Base-by-base conservation (phyloP, 2,797 vertebrate species). In the Xenops minutus region DNA sequence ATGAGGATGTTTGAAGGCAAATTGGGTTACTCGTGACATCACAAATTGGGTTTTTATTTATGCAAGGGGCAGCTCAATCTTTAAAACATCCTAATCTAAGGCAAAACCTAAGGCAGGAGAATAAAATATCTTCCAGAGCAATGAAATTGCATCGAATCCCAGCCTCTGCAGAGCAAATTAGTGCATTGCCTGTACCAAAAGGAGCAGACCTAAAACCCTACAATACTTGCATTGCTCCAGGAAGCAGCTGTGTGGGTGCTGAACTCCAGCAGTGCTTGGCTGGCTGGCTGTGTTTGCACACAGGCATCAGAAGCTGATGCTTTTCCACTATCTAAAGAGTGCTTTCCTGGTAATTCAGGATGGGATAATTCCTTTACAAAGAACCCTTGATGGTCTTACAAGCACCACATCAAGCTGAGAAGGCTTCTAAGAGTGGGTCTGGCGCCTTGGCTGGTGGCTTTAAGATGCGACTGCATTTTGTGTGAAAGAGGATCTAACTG, bases 191-290 rank as follows among this genome's bases (percentile, higher is more conserved):
- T 58, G 59, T 51, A 18, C 69, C 39, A 1, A 7, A 62, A 56
- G 52, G 36, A 4, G 17, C 54, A 27, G 26, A 20, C 37, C 69
- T 5, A n/a, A 36, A 7, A 4, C 5, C 29, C 32, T 36, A 3
- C 9, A 1, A 0, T 9, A 12, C 21, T 63, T 12, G 34, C 32
- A 4, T 14, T 32, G 51, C 39, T 66, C 6, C 9, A 6, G 44
- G 26, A 32, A n/a, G 34, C 67, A n/a, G 71, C 80, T 62, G 49
- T 3, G 1, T 8, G 14, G 9, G 11, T 32, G 7, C 46, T 4
- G 44, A 30, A 39, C 34, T 46, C 54, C 86, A 15, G 55, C 13
- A 54, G 54, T 48, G 15, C 36, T 86, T 7, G 59, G 59, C 68
- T 68, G 54, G 12, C 61, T 23, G 55, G 17, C 51, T 37, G 51